Evolutionary conservation across 2,888 invertebrate genomes (phyloP).

Genomic region (Theodoxus fluviatilis): DNA sequence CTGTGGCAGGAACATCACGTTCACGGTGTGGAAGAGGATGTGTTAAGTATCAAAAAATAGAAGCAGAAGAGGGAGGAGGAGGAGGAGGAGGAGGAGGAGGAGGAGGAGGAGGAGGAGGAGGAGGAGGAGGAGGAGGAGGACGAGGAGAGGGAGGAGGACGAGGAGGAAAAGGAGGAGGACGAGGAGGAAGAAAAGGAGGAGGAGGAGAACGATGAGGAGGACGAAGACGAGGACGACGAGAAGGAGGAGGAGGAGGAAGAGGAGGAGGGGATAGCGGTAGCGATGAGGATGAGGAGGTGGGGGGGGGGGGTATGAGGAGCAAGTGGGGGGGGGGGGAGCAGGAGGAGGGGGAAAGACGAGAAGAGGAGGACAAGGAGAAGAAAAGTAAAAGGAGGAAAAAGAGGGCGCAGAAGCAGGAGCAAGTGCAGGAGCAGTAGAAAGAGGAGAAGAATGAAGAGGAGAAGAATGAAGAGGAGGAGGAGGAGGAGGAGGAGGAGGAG

Average conservation of each 20-base stretch:
- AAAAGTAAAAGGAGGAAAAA: not conserved
- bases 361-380: not conserved
- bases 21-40: no score
- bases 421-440: not conserved
- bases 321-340: not conserved
- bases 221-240: not conserved
- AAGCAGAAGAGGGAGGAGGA: not conserved
- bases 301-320: not conserved
- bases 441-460: not conserved
- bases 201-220: not conserved
- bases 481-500: not conserved
- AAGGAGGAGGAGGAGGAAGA: not conserved
- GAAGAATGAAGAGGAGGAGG: not conserved
- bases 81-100: not conserved
- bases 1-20: no score
- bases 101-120: not conserved
- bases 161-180: not conserved
- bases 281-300: not conserved
- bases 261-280: no score
- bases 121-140: not conserved
- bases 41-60: no score
- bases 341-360: not conserved
- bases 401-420: not conserved
- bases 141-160: not conserved
- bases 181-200: not conserved